Evolutionary conservation across 2,113 vertebrate genomes (phyloP).

Genomic region (Sterna hirundo): DNA sequence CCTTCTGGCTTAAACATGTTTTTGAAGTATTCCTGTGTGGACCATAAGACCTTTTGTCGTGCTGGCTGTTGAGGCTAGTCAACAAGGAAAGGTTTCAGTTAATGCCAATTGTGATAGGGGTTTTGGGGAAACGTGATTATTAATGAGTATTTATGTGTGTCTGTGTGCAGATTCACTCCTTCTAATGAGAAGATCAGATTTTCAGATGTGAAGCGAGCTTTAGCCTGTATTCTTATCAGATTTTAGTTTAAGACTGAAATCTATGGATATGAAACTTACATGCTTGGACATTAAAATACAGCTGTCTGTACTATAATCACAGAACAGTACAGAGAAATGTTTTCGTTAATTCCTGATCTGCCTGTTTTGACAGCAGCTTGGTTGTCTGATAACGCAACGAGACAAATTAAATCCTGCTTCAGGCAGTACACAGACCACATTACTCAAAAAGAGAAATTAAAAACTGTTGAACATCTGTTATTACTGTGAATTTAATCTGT

Average conservation of each 20-base stretch:
- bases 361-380: constrained; percentile 59
- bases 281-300: constrained; percentile 35
- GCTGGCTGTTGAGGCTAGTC: not conserved
- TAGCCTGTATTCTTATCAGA: not conserved
- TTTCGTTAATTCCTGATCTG: constrained; percentile 57
- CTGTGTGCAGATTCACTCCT: not conserved
- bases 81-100: not conserved
- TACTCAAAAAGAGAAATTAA: constrained; percentile 56
- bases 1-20: not conserved
- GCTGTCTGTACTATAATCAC: constrained; percentile 26
- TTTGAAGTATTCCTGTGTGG: not conserved
- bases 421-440: constrained; percentile 52
- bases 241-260: not conserved
- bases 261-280: not conserved
- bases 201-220: constrained; percentile 8
- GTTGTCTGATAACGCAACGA: constrained; percentile 47
- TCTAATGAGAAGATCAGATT: not conserved
- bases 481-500: constrained; percentile 39
- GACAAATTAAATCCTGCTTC: constrained; percentile 66
- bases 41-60: not conserved
- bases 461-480: constrained; percentile 63
- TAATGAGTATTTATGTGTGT: not conserved
- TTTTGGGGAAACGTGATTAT: not conserved
- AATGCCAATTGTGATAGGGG: not conserved
- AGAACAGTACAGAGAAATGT: constrained; percentile 8